Evolutionary conservation across 2,888 invertebrate genomes (phyloP), one percentile per base, ranked within the genome.

Genomic region (Rhagonycha fulva): DNA sequence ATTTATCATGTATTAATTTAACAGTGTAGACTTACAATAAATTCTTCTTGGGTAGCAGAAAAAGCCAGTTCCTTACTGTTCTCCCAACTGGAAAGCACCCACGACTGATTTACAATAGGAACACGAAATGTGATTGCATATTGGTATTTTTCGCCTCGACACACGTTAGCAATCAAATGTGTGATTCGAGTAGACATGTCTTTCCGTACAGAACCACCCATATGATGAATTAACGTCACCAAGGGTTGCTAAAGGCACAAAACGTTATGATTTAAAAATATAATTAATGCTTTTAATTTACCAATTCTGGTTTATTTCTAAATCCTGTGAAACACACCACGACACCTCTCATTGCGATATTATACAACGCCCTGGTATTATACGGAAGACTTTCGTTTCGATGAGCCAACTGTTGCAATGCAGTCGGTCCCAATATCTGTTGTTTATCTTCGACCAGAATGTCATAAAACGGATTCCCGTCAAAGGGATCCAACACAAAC

Each of bases 171-270:
- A 82, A 99, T 96, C 82, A 99, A 91, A 90, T 98, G 98, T 72
- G 98, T 98, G 82, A 97, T 95, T 86, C 94, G 94, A 75, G 93
- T 92, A 78, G 93, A 93, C 92, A 96, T 94, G 86, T 98, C 97
- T 89, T 95, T 96, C 80, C 97, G 92, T 85, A 98, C 95, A 83
- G 96, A 96, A 69, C 98, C 98, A 82, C 98, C 98, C 98, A 98
- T 98, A 87, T 95, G 94, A 90, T 98, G 98, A 83, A 98, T 95
- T 87, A 97, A 90, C 83, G 94, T 94, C 83, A 97, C 95, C 87
- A 98, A 90, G 87, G 92, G 93, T 84, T 94, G 94, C 97, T 97
- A 89, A 14, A 88, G 89, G 80, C 80, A 80, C 74, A 72, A 60
- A 62, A 61, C 32, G 30, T 71, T 67, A 73, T 72, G 9, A 47